A percentile compares a stretch with the other conserved stretches of the same genome.
phyloP scores from a whole-genome alignment of 2,113 vertebrate species.

The Cromileptes altivelis region DNA sequence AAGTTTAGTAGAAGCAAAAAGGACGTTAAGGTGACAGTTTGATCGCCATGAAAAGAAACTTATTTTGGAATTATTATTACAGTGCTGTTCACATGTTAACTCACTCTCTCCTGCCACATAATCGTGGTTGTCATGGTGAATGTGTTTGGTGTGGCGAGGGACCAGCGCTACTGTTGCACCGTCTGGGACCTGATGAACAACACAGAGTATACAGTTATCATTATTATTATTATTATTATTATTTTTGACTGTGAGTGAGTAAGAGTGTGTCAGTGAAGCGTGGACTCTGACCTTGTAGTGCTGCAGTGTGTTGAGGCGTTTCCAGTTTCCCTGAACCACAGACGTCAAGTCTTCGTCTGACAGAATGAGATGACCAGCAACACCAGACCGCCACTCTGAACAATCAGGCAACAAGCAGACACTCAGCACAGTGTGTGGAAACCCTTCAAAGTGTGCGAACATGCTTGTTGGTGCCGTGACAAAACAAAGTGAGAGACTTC shows the following conservation, averaged over 20 bases:
- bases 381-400: conserved; percentile 96
- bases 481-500: background rate
- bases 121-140: conserved; percentile 96
- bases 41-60: background rate
- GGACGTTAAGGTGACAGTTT: background rate
- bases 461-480: background rate
- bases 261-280: background rate
- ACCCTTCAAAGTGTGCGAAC: too few relatives aligned
- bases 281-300: conserved; percentile 92
- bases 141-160: conserved; percentile 94
- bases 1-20: too few relatives aligned
- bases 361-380: conserved; percentile 96
- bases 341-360: conserved; percentile 97
- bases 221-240: background rate
- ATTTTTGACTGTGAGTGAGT: too few relatives aligned
- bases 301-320: conserved; percentile 95
- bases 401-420: conserved; percentile 1
- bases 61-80: background rate
- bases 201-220: background rate
- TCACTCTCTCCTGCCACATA: conserved; percentile 97
- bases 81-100: conserved; percentile 62
- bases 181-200: conserved; percentile 91
- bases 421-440: background rate
- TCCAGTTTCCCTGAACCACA: conserved; percentile 95
- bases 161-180: conserved; percentile 95